Evolutionary conservation across 2,888 invertebrate genomes (phyloP), one percentile per base, ranked within the genome.

Genomic region (Cataglyphis livida): DNA sequence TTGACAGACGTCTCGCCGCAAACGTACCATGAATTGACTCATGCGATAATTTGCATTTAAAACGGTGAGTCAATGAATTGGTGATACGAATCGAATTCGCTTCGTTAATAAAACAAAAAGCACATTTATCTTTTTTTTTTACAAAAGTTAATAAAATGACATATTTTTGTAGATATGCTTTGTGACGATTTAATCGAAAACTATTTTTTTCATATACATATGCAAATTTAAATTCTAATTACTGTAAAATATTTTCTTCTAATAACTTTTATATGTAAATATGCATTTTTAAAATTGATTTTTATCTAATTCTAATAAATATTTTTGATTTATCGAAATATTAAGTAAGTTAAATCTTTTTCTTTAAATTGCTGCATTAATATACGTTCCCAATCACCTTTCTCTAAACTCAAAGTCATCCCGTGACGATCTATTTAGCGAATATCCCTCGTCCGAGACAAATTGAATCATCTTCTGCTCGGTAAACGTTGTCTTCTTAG

Each of bases 1-100:
- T 91, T 89, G 90, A 89, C 82, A 76, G 86, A 15, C 82, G 89
- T 90, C 89, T 91, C 88, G 89, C 82, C 75, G 70, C 75, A 64
- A 71, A 66, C 68, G 65, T 32, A 71, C 82, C 61, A 28, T 66
- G 48, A 79, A 85, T 82, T 79, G 85, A 84, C 76, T 85, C 83
- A 54, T 65, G 79, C 64, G 41, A 81, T 62, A 68, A 81, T 64
- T 62, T 64, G 54, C 64, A 21, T 64, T 76, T 54, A 28, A 66
- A 76, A 5, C 57, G 76, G 28, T n/a, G 25, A 15, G 7, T 76
- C 41, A 66, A 66, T 66, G 51, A 68, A 68, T 51, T 66, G 15
- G 10, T 64, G 18, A 51, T 15, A n/a, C n/a, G 54, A 21, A 9
- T 57, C n/a, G 15, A 12, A 54, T 51, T 12, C 35, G 35, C 3